Conservation (phyloP, 1,140 invertebrate species). For the Vanessa atalanta region DNA sequence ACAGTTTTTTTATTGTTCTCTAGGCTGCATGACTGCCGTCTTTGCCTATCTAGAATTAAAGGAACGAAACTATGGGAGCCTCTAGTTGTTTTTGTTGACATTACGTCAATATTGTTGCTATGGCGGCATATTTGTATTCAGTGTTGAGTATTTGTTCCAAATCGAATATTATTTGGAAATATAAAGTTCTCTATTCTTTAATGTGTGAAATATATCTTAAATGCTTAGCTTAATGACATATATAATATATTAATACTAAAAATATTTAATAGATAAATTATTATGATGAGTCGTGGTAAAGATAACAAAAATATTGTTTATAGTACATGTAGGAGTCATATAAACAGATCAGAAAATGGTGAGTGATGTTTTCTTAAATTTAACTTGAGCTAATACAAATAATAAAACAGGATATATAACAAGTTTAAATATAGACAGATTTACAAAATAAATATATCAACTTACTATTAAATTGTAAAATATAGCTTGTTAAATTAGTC, state of each 20-base stretch:
- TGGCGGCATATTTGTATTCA: conserved; percentile 57
- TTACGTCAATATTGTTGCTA: conserved; percentile 48
- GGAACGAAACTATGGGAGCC: too few relatives aligned
- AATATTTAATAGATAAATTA: conserved; percentile 3
- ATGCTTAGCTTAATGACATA: neutral
- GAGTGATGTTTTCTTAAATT: neutral
- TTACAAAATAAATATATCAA: too few relatives aligned
- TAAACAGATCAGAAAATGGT: conserved; percentile 45
- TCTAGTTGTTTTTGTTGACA: neutral
- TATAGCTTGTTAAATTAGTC: too few relatives aligned
- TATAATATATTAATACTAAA: neutral
- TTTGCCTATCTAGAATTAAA: too few relatives aligned
- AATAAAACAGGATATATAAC: too few relatives aligned
- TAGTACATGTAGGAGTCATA: conserved; percentile 53
- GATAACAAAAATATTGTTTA: conserved; percentile 43
- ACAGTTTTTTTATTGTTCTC: too few relatives aligned
- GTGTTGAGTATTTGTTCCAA: neutral
- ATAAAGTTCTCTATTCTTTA: neutral
- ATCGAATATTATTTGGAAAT: neutral
- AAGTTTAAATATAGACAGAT: too few relatives aligned
- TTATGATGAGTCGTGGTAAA: conserved; percentile 49
- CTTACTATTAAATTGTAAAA: too few relatives aligned
- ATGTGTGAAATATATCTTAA: neutral
- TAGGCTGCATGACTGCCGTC: too few relatives aligned
- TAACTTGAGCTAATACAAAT: too few relatives aligned